Evolutionary conservation across 2,797 vertebrate genomes (phyloP).

Genomic region (Eulemur albifrons): DNA sequence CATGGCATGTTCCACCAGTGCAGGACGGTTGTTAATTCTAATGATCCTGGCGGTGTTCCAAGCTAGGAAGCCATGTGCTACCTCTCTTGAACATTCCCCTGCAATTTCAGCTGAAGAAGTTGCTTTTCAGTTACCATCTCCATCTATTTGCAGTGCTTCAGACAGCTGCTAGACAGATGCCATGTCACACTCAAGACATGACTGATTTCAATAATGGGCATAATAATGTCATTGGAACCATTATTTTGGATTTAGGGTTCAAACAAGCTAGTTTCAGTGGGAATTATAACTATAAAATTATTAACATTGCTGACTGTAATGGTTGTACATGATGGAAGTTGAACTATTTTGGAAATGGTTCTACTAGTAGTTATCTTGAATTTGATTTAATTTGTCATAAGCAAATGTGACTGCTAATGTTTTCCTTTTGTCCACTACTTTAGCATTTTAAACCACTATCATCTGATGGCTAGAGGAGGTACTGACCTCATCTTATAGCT

Average conservation of each 20-base stretch:
- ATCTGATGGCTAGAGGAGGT: background rate
- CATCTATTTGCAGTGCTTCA: background rate
- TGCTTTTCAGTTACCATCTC: background rate
- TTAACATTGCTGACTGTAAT: conserved; percentile 9
- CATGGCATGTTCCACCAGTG: background rate
- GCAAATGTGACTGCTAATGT: background rate
- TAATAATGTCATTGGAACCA: background rate
- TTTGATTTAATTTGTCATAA: conserved; percentile 8
- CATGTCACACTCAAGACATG: background rate
- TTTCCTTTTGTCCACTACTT: background rate
- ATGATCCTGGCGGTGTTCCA: background rate
- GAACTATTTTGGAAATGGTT: conserved; percentile 41
- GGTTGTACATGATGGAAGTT: conserved; percentile 39
- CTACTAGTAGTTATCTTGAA: background rate
- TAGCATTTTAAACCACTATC: background rate
- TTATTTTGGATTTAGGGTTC: background rate
- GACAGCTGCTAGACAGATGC: conserved; percentile 31
- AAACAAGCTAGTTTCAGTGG: background rate
- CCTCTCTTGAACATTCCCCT: conserved; percentile 12
- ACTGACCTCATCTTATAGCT: accelerated
- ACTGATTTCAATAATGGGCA: conserved; percentile 11
- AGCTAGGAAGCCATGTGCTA: conserved; percentile 32
- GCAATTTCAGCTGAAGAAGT: conserved; percentile 33
- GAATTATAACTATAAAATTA: background rate
- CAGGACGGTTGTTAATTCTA: background rate